Evolutionary conservation across 53 echinoderm and acorn worm genomes (phyloP).

Genomic region (Glandiceps talaboti): DNA sequence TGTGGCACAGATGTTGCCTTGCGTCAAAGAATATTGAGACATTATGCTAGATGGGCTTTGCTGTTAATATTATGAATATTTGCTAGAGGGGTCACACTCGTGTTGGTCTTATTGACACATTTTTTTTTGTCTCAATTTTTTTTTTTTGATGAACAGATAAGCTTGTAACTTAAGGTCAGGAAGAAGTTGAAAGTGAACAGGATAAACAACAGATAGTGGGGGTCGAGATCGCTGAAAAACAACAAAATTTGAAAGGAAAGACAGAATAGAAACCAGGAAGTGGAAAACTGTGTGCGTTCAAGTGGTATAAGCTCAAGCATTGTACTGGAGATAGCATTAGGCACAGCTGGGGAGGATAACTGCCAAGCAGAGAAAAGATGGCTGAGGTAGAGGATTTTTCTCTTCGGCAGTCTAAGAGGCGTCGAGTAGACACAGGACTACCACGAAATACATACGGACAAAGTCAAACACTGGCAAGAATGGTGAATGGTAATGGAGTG

Average conservation of each 20-base stretch:
- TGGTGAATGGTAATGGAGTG: background rate
- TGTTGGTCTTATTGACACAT: background rate
- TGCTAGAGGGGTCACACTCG: background rate
- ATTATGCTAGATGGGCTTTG: background rate
- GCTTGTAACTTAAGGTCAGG: background rate
- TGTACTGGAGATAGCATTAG: background rate
- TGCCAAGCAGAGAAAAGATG: slow-evolving; percentile 11
- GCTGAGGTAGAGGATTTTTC: slow-evolving; percentile 33
- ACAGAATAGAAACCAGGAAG: background rate
- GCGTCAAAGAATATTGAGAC: background rate
- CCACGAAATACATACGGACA: slow-evolving; percentile 20
- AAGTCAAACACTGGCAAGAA: background rate
- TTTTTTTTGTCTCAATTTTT: too few relatives aligned
- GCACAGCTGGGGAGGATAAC: background rate
- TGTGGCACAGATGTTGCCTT: background rate
- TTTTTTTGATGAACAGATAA: background rate
- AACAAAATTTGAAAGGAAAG: background rate
- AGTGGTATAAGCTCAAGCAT: background rate
- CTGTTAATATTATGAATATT: too few relatives aligned
- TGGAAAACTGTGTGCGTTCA: background rate
- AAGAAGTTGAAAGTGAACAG: background rate
- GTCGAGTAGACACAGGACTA: slow-evolving; percentile 55
- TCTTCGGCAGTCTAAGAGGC: slow-evolving; percentile 41
- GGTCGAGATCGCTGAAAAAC: background rate
- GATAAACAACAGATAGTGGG: background rate